Conservation (phyloP, 2,113 vertebrate genomes). For the Galeopterus variegatus region DNA sequence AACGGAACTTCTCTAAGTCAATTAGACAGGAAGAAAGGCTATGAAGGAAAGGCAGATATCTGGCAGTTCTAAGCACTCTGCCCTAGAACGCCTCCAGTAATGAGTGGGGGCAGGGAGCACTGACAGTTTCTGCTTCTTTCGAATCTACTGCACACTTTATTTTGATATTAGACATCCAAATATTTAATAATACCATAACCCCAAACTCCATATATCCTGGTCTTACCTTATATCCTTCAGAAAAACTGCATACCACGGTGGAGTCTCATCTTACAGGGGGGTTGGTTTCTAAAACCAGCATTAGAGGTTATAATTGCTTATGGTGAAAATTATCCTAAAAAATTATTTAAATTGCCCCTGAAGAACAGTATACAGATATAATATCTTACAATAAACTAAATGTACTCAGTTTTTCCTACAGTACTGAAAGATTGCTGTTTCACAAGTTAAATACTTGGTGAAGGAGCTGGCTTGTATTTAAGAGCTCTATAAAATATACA, state of each 20-base stretch:
- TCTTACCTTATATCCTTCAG: background rate
- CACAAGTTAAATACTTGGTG: background rate
- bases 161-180: constrained; percentile 1
- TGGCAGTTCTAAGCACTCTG: constrained; percentile 39
- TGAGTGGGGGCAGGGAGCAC: background rate
- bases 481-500: background rate
- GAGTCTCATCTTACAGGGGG: background rate
- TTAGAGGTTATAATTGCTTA: background rate
- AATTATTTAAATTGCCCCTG: background rate
- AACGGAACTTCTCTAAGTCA: constrained; percentile 61
- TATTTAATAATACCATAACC: background rate
- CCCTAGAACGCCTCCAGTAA: constrained; percentile 52
- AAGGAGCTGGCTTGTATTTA: background rate
- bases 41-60: constrained; percentile 61
- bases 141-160: background rate
- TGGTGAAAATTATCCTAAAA: constrained; percentile 46
- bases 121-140: constrained; percentile 11
- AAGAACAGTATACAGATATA: background rate
- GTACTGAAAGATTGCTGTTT: constrained; percentile 26
- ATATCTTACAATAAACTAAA: background rate
- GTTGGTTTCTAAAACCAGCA: constrained; percentile 22
- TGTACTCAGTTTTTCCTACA: background rate
- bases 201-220: background rate
- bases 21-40: constrained; percentile 69
- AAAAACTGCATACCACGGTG: background rate